Percentiles rank a stretch among this genome's conserved stretches.
phyloP scores from a whole-genome alignment of 1,140 invertebrate genomes.

The Gonatopus flavifemur region DNA sequence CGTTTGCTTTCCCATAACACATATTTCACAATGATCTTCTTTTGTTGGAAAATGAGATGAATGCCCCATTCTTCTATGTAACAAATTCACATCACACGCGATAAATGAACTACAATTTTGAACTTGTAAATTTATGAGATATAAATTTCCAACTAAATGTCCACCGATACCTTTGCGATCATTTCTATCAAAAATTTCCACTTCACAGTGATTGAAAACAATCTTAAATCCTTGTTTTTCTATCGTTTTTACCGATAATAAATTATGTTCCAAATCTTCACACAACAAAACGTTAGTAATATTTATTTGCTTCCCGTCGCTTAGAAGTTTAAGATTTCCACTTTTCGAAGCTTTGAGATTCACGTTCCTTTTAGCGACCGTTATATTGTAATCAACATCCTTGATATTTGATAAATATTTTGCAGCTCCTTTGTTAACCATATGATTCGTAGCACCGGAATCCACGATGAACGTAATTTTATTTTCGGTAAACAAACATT shows the following conservation, averaged over 20 bases:
- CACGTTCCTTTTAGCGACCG: background rate
- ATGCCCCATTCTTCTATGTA: conserved; percentile 1
- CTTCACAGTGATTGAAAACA: background rate
- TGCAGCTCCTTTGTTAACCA: background rate
- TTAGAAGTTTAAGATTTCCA: background rate
- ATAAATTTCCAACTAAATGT: background rate
- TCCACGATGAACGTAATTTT: background rate
- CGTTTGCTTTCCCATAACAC: background rate
- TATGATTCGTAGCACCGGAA: background rate
- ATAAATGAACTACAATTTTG: background rate
- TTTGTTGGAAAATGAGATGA: background rate
- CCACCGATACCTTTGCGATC: background rate
- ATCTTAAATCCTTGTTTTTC: background rate
- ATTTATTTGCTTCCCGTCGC: background rate
- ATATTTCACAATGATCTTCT: background rate
- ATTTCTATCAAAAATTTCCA: background rate
- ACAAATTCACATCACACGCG: background rate
- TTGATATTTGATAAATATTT: background rate
- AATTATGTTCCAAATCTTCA: background rate
- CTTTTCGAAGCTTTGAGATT: background rate
- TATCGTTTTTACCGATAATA: background rate
- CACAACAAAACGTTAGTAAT: background rate
- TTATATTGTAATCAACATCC: background rate
- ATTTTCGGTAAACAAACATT: background rate
- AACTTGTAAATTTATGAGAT: background rate